Evolutionary conservation across 2,888 invertebrate species (phyloP).

Genomic region (Tridacna gigas): DNA sequence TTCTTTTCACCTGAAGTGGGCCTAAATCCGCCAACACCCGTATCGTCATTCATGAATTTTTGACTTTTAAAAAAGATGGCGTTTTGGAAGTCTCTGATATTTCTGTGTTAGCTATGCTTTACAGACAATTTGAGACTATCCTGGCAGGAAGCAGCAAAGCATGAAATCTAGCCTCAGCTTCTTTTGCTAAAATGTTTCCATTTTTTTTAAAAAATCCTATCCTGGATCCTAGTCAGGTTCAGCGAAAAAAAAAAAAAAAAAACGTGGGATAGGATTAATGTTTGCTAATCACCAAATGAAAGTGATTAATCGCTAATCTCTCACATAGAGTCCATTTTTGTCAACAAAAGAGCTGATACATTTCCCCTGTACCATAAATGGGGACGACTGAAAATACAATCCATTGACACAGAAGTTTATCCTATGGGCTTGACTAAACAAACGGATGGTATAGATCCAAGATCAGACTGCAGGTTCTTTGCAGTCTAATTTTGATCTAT

Average conservation of each 20-base stretch:
- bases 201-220: no score
- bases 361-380: background rate
- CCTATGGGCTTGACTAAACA: no score
- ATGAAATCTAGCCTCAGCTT: background rate
- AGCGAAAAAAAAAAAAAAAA: background rate
- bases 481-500: no score
- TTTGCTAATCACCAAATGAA: slow-evolving; percentile 56
- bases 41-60: no score
- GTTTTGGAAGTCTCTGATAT: no score
- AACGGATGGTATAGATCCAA: no score
- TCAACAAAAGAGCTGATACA: slow-evolving; percentile 2
- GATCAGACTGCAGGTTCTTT: no score
- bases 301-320: slow-evolving; percentile 55
- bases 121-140: background rate
- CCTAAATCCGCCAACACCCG: slow-evolving; percentile 21
- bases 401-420: no score
- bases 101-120: no score
- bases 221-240: no score
- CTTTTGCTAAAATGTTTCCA: background rate
- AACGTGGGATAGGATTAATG: slow-evolving; percentile 24
- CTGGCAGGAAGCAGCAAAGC: background rate
- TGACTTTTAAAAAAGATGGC: no score
- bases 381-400: no score
- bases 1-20: slow-evolving; percentile 68
- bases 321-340: slow-evolving; percentile 23